Evolutionary conservation across 1,140 invertebrate genomes (phyloP).

Genomic region (Neelides sp.): DNA sequence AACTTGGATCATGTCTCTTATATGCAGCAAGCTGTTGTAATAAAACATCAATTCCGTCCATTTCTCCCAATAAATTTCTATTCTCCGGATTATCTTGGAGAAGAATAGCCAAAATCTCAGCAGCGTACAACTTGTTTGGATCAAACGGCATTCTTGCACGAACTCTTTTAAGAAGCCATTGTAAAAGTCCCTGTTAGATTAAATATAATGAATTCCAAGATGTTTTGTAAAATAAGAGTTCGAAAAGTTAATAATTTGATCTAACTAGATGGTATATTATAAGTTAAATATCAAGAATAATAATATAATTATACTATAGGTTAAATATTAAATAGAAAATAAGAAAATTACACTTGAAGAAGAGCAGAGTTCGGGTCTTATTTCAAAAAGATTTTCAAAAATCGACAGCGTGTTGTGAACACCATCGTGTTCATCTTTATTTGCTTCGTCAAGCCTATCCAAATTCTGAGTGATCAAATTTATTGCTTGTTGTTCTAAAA

Average conservation of each 20-base stretch:
- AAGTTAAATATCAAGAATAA: no score
- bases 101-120: constrained; percentile 90
- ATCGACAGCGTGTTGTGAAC: constrained; percentile 88
- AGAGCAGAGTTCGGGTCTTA: constrained; percentile 64
- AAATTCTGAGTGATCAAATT: constrained; percentile 86
- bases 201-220: no score
- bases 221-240: no score
- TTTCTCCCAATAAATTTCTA: constrained; percentile 65
- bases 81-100: constrained; percentile 80
- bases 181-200: constrained; percentile 76
- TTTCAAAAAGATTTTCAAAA: constrained; percentile 85
- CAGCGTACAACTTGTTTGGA: constrained; percentile 88
- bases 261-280: no score
- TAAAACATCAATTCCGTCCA: constrained; percentile 92
- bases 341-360: no score
- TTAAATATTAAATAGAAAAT: no score
- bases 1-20: constrained; percentile 83
- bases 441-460: constrained; percentile 79
- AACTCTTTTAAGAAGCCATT: constrained; percentile 82
- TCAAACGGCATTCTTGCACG: constrained; percentile 81
- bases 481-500: constrained; percentile 79
- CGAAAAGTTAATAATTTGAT: no score
- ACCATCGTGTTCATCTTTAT: constrained; percentile 91
- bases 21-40: constrained; percentile 91
- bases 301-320: no score